Conservation (phyloP, 2,113 vertebrate genomes). For the Eubucco bourcierii region DNA sequence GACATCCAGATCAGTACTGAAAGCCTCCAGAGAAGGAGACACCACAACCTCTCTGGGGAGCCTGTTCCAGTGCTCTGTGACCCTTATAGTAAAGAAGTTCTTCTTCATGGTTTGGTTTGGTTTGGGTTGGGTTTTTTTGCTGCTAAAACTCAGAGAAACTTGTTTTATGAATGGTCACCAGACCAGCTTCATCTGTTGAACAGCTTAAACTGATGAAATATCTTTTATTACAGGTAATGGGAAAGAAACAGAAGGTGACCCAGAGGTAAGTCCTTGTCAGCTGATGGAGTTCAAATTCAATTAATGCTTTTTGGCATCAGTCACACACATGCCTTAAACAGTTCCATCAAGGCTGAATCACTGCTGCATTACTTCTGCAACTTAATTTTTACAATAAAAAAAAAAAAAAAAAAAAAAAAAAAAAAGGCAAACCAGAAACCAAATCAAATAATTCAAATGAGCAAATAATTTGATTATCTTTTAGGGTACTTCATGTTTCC, state of each 20-base stretch:
- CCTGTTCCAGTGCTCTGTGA: no score
- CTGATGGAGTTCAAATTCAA: not conserved
- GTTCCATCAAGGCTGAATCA: not conserved
- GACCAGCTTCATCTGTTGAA: not conserved
- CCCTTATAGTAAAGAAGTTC: no score
- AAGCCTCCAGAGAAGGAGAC: no score
- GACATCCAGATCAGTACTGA: no score
- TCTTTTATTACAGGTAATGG: constrained; percentile 80
- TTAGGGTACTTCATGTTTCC: not conserved
- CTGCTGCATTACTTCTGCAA: not conserved
- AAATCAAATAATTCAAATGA: not conserved
- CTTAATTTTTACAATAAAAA: not conserved
- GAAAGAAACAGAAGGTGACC: constrained; percentile 79
- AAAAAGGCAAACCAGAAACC: not conserved
- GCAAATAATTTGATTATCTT: not conserved
- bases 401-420: not conserved
- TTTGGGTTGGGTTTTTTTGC: not conserved
- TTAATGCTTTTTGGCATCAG: not conserved
- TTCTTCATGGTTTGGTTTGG: no score
- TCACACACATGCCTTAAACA: not conserved
- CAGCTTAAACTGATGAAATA: constrained; percentile 85
- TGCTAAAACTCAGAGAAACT: not conserved
- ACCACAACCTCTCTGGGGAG: no score
- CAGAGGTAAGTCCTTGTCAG: constrained; percentile 70
- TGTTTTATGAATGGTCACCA: not conserved